Conservation (phyloP, 2,888 invertebrate genomes). For the Agrotis ipsilon region DNA sequence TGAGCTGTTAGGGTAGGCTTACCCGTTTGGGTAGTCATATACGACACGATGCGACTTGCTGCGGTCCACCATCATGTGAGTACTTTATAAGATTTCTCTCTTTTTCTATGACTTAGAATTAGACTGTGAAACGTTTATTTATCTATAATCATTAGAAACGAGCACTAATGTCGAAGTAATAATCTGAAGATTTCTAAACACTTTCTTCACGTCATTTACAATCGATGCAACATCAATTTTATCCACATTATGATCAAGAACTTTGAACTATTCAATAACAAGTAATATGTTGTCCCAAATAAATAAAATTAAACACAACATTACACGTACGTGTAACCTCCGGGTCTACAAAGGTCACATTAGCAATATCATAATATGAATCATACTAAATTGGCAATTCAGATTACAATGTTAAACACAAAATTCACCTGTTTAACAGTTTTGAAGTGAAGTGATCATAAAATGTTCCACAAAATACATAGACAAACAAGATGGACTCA, state of each 20-base stretch:
- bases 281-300: conserved; percentile 29
- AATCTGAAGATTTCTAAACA: conserved; percentile 32
- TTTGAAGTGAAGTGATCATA: too few relatives aligned
- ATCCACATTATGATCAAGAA: conserved; percentile 11
- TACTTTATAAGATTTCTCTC: not conserved
- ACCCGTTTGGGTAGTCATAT: too few relatives aligned
- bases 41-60: too few relatives aligned
- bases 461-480: too few relatives aligned
- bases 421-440: too few relatives aligned
- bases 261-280: conserved; percentile 41
- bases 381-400: too few relatives aligned
- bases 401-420: too few relatives aligned
- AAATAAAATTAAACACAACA: conserved; percentile 27
- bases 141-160: conserved; percentile 24
- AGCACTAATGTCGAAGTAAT: conserved; percentile 30
- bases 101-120: not conserved
- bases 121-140: conserved; percentile 8
- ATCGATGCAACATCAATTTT: conserved; percentile 19
- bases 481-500: too few relatives aligned
- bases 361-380: too few relatives aligned
- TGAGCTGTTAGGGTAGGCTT: too few relatives aligned
- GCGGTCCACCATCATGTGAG: not conserved
- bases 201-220: conserved; percentile 36
- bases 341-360: too few relatives aligned
- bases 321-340: conserved; percentile 20